Conservation (phyloP, 2,888 invertebrate species). For the Dolichopus griseipennis region DNA sequence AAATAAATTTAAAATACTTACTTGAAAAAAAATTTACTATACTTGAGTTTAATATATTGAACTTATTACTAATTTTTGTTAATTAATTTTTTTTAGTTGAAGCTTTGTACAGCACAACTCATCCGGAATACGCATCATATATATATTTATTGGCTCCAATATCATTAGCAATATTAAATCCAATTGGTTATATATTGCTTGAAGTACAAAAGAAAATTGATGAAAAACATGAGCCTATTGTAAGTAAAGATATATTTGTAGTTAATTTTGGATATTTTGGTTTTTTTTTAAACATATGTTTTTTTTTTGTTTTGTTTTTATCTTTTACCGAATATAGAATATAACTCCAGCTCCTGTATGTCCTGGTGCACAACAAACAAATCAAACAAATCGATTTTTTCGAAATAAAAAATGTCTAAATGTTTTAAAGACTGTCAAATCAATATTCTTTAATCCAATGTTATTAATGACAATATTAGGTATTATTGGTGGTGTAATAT, state of each 20-base stretch:
- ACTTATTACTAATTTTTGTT: too few relatives aligned
- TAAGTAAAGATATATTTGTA: neutral
- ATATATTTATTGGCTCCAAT: slow-evolving; percentile 91
- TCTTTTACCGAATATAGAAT: slow-evolving; percentile 24
- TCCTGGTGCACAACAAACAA: slow-evolving; percentile 31
- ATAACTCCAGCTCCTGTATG: slow-evolving; percentile 30
- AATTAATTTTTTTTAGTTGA: slow-evolving; percentile 51
- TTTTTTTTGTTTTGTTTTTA: too few relatives aligned
- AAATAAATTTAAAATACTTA: too few relatives aligned
- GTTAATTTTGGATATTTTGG: neutral
- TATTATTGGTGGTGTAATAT: slow-evolving; percentile 72
- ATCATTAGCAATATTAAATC: slow-evolving; percentile 84
- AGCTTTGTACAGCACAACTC: slow-evolving; percentile 73
- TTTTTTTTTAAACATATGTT: too few relatives aligned
- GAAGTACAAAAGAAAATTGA: slow-evolving; percentile 56
- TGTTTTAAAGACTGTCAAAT: slow-evolving; percentile 50
- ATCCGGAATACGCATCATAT: slow-evolving; percentile 85
- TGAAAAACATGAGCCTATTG: slow-evolving; percentile 3
- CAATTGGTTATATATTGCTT: slow-evolving; percentile 80
- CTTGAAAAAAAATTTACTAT: too few relatives aligned
- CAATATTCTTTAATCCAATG: slow-evolving; percentile 78
- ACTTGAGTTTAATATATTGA: too few relatives aligned
- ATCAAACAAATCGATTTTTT: slow-evolving; percentile 27
- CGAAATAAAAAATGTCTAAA: slow-evolving; percentile 33
- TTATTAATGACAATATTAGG: slow-evolving; percentile 90